Evolutionary conservation across 1,140 invertebrate genomes (phyloP).

Genomic region (Druon quercuslanigerum): DNA sequence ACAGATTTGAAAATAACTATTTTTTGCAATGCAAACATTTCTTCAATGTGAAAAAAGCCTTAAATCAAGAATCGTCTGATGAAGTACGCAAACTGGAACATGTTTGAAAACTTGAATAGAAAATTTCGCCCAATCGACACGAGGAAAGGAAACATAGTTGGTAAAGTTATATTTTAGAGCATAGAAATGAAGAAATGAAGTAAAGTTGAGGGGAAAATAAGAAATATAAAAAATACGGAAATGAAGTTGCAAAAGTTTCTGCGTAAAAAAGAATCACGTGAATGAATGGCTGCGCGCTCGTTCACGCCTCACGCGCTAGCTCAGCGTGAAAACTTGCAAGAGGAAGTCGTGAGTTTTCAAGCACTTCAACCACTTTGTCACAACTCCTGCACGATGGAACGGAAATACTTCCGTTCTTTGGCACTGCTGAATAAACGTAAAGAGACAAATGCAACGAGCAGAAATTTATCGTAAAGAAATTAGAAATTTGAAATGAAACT

Average conservation of each 20-base stretch:
- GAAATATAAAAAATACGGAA: constrained; percentile 12
- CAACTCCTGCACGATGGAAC: background rate
- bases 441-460: background rate
- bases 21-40: too few species aligned
- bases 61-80: too few species aligned
- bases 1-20: too few species aligned
- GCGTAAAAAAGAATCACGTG: background rate
- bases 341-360: constrained; percentile 24
- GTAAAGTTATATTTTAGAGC: too few species aligned
- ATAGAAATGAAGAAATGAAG: background rate
- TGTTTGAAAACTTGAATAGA: too few species aligned
- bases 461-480: background rate
- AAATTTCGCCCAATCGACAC: too few species aligned
- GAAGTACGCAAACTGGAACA: too few species aligned
- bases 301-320: constrained; percentile 26
- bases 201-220: background rate
- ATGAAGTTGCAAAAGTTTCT: constrained; percentile 14
- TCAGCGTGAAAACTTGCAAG: constrained; percentile 23
- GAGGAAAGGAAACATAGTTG: too few species aligned
- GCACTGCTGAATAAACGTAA: background rate
- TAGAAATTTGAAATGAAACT: background rate
- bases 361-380: constrained; percentile 26
- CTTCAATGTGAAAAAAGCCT: too few species aligned
- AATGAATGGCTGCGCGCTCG: constrained; percentile 12
- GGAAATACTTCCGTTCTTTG: constrained; percentile 14